A percentile compares a stretch with the other conserved stretches of the same genome.
phyloP scores from a whole-genome alignment of 92 coral and sea anemone genomes.

The Pocillopora meandrina region DNA sequence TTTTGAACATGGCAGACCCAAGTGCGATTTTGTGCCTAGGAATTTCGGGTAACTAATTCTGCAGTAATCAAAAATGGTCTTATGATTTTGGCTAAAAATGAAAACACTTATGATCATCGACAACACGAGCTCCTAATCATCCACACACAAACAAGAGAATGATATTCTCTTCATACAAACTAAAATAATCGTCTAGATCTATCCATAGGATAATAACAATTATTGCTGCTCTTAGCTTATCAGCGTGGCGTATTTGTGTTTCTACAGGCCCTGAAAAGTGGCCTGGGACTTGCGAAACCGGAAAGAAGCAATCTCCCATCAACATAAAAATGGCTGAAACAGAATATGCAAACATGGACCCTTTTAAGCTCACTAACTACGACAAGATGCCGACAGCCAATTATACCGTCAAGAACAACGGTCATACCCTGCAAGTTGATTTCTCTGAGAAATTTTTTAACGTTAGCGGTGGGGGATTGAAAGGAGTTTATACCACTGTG shows the following conservation, averaged over 20 bases:
- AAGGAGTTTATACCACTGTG: slow-evolving; percentile 27
- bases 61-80: too few relatives aligned
- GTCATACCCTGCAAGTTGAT: slow-evolving; percentile 23
- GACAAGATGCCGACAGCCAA: neutral
- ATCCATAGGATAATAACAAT: too few relatives aligned
- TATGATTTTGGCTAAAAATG: too few relatives aligned
- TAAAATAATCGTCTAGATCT: too few relatives aligned
- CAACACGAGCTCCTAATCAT: too few relatives aligned
- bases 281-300: neutral
- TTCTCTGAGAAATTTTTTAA: neutral
- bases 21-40: too few relatives aligned
- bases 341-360: slow-evolving; percentile 20
- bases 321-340: slow-evolving; percentile 26
- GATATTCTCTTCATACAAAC: too few relatives aligned
- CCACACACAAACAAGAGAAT: too few relatives aligned
- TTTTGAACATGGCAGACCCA: too few relatives aligned
- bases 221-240: too few relatives aligned
- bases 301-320: slow-evolving; percentile 64
- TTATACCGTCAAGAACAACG: slow-evolving; percentile 33
- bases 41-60: too few relatives aligned
- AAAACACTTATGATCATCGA: too few relatives aligned
- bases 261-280: slow-evolving; percentile 58
- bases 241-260: neutral
- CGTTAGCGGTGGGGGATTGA: slow-evolving; percentile 52
- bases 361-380: slow-evolving; percentile 13